Conservation (phyloP, 2,888 invertebrate species). For the Dysmachus trigonus region DNA sequence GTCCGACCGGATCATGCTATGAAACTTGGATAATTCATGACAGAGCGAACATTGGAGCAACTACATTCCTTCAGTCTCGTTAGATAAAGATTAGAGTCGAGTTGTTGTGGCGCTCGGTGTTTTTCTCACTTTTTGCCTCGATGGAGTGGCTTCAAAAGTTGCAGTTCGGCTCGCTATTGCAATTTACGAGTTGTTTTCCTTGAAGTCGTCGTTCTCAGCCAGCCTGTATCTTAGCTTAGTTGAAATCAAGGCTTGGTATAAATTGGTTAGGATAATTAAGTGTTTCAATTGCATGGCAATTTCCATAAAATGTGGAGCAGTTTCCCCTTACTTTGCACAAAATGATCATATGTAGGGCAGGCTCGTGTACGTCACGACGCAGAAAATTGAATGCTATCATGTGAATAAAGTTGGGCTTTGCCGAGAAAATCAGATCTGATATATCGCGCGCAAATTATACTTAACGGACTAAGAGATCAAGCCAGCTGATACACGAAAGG, state of each 20-base stretch:
- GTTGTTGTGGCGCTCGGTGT: background rate
- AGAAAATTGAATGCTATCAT: background rate
- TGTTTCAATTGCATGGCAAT: slow-evolving; percentile 28
- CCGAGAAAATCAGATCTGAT: background rate
- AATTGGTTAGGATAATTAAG: slow-evolving; percentile 22
- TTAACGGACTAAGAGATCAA: background rate
- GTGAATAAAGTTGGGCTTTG: background rate
- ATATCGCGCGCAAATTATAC: background rate
- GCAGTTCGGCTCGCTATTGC: slow-evolving; percentile 12
- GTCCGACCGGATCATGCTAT: slow-evolving; percentile 17
- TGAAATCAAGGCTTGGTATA: slow-evolving; percentile 4
- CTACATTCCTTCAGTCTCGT: slow-evolving; percentile 19
- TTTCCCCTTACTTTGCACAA: slow-evolving; percentile 5
- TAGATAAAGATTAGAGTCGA: slow-evolving; percentile 25
- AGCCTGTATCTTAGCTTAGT: background rate
- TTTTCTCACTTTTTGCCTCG: slow-evolving; percentile 24
- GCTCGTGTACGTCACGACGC: background rate
- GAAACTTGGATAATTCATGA: slow-evolving; percentile 18
- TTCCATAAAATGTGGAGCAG: slow-evolving; percentile 41
- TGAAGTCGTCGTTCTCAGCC: slow-evolving; percentile 14
- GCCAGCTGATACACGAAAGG: background rate
- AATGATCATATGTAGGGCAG: background rate
- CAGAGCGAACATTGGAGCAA: background rate
- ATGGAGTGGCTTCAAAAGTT: background rate
- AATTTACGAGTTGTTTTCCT: slow-evolving; percentile 33